phyloP scores from a whole-genome alignment of 2,888 invertebrate genomes.

The Lasioglossum malachurum region DNA sequence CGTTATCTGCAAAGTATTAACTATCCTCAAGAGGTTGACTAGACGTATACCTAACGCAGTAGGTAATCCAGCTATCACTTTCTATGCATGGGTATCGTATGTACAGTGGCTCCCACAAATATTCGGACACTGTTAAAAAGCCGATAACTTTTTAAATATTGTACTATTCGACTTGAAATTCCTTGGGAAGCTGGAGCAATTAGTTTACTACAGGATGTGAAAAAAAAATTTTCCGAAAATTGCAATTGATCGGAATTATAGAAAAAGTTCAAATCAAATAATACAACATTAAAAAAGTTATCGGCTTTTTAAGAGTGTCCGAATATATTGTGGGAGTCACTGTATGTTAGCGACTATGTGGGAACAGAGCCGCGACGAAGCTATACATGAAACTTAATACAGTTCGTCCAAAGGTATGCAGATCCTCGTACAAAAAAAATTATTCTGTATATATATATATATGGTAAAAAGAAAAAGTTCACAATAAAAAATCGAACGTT shows the following conservation, averaged over 20 bases:
- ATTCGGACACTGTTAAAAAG: no score
- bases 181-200: no score
- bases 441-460: background rate
- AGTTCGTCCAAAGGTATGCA: conserved; percentile 6
- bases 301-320: no score
- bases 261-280: no score
- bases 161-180: no score
- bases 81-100: conserved; percentile 14
- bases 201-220: no score
- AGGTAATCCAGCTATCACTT: conserved; percentile 50
- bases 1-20: conserved; percentile 65
- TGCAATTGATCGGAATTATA: no score
- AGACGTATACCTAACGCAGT: conserved; percentile 59
- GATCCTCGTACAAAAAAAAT: background rate
- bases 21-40: conserved; percentile 54
- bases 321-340: no score
- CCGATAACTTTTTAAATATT: no score
- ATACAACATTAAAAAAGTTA: no score
- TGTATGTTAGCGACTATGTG: conserved; percentile 20
- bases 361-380: conserved; percentile 27
- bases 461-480: background rate
- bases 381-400: conserved; percentile 21
- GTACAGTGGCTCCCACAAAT: background rate
- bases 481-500: conserved; percentile 34
- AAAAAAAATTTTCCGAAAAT: no score